Percentiles rank a stretch among this genome's conserved stretches.
Conservation (phyloP, 2,888 invertebrate genomes). For the Xylota segnis region DNA sequence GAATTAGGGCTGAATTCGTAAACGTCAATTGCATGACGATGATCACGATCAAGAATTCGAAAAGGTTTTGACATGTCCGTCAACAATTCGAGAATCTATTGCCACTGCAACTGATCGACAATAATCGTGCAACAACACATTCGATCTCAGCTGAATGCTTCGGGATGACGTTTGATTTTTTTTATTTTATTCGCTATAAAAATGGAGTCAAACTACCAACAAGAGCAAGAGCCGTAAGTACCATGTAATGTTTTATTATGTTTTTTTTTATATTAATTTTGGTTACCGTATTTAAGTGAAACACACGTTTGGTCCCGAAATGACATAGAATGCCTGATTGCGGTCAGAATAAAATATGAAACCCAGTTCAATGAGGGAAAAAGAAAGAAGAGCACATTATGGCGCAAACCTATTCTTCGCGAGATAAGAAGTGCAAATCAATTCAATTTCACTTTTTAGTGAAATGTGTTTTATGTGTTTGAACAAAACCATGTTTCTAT, state of each 20-base stretch:
- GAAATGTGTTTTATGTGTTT: slow-evolving; percentile 11
- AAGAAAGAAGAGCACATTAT: slow-evolving; percentile 13
- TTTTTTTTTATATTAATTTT: too few species aligned
- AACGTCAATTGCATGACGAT: slow-evolving; percentile 11
- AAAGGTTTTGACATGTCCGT: too few species aligned
- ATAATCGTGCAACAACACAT: slow-evolving; percentile 16
- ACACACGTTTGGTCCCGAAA: too few species aligned
- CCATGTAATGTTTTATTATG: too few species aligned
- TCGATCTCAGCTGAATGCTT: slow-evolving; percentile 23
- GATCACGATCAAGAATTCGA: too few species aligned
- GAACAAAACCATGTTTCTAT: slow-evolving; percentile 11
- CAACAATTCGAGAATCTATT: too few species aligned
- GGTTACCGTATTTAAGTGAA: too few species aligned
- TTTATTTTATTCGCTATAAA: slow-evolving; percentile 5
- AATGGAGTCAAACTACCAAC: slow-evolving; percentile 10
- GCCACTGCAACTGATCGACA: too few species aligned
- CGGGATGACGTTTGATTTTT: slow-evolving; percentile 4
- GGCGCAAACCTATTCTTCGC: slow-evolving; percentile 9
- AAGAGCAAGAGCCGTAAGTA: too few species aligned
- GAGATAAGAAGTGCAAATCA: too few species aligned
- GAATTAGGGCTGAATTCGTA: slow-evolving; percentile 9
- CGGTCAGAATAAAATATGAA: slow-evolving; percentile 17
- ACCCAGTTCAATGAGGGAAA: slow-evolving; percentile 11
- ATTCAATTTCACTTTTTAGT: background rate
- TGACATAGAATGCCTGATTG: too few species aligned